phyloP scores from a whole-genome alignment of 2,797 vertebrate species.

The Hylomyscus alleni region DNA sequence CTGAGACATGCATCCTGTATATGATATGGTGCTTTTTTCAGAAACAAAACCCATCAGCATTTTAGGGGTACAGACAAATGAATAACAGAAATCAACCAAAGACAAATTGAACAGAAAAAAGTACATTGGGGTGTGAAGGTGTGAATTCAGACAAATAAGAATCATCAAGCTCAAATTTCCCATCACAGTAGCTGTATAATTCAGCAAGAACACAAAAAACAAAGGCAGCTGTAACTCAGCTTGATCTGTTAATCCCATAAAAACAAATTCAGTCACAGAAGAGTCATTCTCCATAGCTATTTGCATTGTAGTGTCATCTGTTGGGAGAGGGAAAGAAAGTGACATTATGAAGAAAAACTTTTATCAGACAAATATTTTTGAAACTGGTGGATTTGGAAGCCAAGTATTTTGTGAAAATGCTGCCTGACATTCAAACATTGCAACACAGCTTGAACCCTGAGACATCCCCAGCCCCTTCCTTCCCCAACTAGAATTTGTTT shows the following conservation, averaged over 20 bases:
- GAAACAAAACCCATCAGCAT: conserved; percentile 27
- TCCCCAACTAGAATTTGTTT: background rate
- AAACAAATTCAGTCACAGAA: conserved; percentile 19
- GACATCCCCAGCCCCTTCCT: background rate
- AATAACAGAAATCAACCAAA: conserved; percentile 42
- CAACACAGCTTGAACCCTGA: background rate
- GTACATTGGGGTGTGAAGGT: conserved; percentile 20
- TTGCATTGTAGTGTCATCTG: background rate
- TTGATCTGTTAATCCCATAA: background rate
- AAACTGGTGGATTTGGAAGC: background rate
- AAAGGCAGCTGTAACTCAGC: background rate
- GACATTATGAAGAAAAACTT: background rate
- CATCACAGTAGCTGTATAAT: background rate
- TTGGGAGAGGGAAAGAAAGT: background rate
- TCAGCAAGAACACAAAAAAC: conserved; percentile 37
- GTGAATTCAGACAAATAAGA: background rate
- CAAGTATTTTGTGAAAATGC: background rate
- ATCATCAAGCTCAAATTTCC: conserved; percentile 48
- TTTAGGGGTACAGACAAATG: background rate
- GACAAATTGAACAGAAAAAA: conserved; percentile 60
- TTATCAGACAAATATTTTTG: background rate
- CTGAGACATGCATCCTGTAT: conserved; percentile 16
- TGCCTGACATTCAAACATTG: background rate
- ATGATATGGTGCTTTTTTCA: conserved; percentile 31
- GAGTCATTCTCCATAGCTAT: background rate